Evolutionary conservation across 2,797 vertebrate genomes (phyloP).

Genomic region (Dermochelys coriacea): DNA sequence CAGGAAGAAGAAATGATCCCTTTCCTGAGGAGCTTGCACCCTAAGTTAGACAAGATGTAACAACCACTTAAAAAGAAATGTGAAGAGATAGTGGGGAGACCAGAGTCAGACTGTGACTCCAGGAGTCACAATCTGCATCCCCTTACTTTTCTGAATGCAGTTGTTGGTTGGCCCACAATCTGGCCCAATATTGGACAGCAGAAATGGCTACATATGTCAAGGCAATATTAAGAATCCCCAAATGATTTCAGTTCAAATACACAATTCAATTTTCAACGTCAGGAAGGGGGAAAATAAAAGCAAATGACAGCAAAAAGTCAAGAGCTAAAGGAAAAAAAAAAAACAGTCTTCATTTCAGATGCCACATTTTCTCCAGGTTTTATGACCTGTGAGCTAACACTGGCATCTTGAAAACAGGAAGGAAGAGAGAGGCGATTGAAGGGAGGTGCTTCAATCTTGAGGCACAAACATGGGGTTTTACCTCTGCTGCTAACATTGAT

Average conservation of each 20-base stretch:
- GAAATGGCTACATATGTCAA: not conserved
- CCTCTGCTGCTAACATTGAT: not conserved
- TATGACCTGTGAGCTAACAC: not conserved
- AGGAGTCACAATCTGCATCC: not conserved
- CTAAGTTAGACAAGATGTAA: not conserved
- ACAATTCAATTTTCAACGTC: not conserved
- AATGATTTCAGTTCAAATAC: not conserved
- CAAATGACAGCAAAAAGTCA: not conserved
- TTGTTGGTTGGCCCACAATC: not conserved
- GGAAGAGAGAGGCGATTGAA: accelerated
- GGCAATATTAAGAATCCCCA: not conserved
- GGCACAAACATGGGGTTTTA: not conserved
- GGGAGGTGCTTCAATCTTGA: not conserved
- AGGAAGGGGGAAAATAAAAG: not conserved
- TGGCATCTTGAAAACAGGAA: not conserved
- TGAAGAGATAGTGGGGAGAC: not conserved
- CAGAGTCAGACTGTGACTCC: not conserved
- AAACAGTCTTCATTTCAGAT: not conserved
- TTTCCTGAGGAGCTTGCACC: not conserved
- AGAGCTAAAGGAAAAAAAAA: not conserved
- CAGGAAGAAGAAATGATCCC: not conserved
- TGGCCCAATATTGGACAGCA: not conserved
- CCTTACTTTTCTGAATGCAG: not conserved
- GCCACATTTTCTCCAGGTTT: not conserved
- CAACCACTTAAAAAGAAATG: not conserved